A percentile compares a stretch with the other conserved stretches of the same genome.
Conservation (phyloP, 2,888 invertebrate species). For the Drosophila sordidapex region DNA sequence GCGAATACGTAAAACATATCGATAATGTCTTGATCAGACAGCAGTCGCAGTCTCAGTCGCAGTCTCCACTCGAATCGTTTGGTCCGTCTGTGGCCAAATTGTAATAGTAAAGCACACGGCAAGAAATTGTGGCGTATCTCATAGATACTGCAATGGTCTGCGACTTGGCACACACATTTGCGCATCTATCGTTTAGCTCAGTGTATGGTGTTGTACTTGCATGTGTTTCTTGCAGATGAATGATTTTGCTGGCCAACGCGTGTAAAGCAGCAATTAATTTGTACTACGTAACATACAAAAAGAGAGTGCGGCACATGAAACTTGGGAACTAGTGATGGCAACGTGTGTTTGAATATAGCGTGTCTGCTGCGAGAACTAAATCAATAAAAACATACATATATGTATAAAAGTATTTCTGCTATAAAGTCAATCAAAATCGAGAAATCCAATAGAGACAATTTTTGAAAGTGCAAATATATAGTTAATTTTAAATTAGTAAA, state of each 20-base stretch:
- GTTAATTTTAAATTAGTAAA: not conserved
- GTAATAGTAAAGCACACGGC: constrained; percentile 83
- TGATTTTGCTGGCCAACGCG: constrained; percentile 80
- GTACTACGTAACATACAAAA: constrained; percentile 73
- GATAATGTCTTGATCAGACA: constrained; percentile 84
- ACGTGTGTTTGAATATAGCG: constrained; percentile 7
- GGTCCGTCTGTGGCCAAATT: constrained; percentile 62
- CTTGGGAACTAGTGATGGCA: constrained; percentile 31
- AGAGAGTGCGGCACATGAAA: constrained; percentile 51
- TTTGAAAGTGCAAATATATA: not conserved
- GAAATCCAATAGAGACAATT: not conserved
- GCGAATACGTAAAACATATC: constrained; percentile 79
- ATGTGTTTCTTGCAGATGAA: constrained; percentile 78
- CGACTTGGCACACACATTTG: constrained; percentile 6
- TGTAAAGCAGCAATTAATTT: constrained; percentile 85
- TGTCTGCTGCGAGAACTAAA: not conserved
- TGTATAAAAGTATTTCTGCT: not conserved
- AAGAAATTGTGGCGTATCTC: constrained; percentile 30
- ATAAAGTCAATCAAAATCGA: not conserved
- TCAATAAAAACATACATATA: not conserved
- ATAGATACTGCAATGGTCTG: not conserved
- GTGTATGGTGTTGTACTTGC: constrained; percentile 68
- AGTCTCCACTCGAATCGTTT: constrained; percentile 18
- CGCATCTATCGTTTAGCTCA: constrained; percentile 32
- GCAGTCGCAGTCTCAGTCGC: constrained; percentile 39